Evolutionary conservation across 2,113 vertebrate species (phyloP).

Genomic region (Nyctereutes procyonoides): DNA sequence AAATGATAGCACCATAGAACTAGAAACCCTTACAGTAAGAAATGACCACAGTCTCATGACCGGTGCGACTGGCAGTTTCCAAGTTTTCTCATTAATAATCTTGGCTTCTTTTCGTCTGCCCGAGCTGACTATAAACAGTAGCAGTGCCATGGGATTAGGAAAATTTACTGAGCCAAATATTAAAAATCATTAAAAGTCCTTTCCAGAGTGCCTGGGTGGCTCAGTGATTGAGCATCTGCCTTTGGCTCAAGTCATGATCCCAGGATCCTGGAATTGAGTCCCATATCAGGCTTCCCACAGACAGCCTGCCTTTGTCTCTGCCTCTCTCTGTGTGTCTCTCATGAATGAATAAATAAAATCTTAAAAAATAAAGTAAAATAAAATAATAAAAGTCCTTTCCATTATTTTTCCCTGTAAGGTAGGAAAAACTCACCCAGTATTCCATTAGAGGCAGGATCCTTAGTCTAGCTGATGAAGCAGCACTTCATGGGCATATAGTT

Average conservation of each 20-base stretch:
- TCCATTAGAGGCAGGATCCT: not conserved
- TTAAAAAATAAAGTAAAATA: too few relatives aligned
- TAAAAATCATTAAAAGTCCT: not conserved
- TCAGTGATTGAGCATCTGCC: too few relatives aligned
- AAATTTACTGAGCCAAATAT: constrained; percentile 45
- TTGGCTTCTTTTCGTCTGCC: not conserved
- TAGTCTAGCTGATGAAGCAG: not conserved
- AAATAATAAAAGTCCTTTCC: not conserved
- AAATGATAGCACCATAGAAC: not conserved
- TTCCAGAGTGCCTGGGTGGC: too few relatives aligned
- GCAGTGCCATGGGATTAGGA: not conserved
- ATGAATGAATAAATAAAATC: too few relatives aligned
- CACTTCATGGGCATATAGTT: not conserved
- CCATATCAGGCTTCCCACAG: too few relatives aligned
- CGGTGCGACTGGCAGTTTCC: not conserved
- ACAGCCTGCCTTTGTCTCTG: too few relatives aligned
- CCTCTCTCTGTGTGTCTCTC: too few relatives aligned
- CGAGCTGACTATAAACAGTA: not conserved
- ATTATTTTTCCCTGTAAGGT: not conserved
- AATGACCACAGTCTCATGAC: not conserved
- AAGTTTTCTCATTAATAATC: not conserved
- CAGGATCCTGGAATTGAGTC: too few relatives aligned
- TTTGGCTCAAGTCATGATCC: too few relatives aligned
- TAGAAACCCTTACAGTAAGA: not conserved
- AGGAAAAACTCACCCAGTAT: not conserved